Percentiles rank a stretch among this genome's conserved stretches.
Evolutionary conservation across 2,113 vertebrate genomes (phyloP).

Genomic region (Lycaon pictus): DNA sequence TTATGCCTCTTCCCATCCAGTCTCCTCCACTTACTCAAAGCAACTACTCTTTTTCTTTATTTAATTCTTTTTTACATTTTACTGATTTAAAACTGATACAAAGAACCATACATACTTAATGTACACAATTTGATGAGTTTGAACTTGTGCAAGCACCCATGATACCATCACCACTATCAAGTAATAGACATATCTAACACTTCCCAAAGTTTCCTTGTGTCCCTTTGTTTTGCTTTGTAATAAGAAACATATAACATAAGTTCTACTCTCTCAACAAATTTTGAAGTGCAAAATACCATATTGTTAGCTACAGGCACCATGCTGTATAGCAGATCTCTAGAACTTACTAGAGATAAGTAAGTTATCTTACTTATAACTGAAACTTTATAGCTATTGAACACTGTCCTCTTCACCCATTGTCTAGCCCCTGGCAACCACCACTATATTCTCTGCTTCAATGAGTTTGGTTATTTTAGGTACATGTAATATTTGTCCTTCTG

Average conservation of each 20-base stretch:
- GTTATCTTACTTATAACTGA: background rate
- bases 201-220: background rate
- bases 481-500: background rate
- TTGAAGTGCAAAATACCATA: background rate
- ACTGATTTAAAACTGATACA: background rate
- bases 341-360: background rate
- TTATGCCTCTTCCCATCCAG: background rate
- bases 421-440: background rate
- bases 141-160: background rate
- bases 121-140: background rate
- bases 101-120: background rate
- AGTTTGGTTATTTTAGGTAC: background rate
- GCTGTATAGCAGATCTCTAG: background rate
- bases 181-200: background rate
- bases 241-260: background rate
- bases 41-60: background rate
- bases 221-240: background rate
- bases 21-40: background rate
- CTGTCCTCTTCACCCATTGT: background rate
- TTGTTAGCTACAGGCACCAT: background rate
- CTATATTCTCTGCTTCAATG: background rate
- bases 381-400: background rate
- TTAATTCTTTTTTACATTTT: background rate
- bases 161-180: background rate
- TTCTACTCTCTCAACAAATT: background rate